A percentile compares a stretch with the other conserved stretches of the same genome.
Evolutionary conservation across 2,888 invertebrate species (phyloP).

Genomic region (Helobdella robusta): DNA sequence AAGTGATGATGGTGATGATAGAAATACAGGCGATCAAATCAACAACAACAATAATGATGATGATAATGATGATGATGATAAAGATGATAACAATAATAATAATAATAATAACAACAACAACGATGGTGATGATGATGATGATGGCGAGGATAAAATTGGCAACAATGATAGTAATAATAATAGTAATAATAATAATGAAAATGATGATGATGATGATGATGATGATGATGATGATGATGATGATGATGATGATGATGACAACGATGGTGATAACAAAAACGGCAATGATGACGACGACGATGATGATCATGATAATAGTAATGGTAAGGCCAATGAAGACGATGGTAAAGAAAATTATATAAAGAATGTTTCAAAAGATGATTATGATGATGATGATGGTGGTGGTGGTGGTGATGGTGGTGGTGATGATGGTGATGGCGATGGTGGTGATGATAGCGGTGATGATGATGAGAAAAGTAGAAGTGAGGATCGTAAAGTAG

Average conservation of each 20-base stretch:
- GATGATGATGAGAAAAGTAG: too few species aligned
- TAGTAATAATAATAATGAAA: conserved; percentile 5
- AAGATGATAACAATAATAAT: background rate
- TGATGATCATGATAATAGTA: background rate
- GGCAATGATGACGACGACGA: background rate
- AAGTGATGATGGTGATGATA: background rate
- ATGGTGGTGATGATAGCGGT: too few species aligned
- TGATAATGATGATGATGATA: background rate
- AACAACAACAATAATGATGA: background rate
- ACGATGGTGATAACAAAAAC: background rate
- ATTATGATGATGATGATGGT: background rate
- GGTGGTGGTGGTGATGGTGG: conserved; percentile 4
- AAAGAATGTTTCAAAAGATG: too few species aligned
- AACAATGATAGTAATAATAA: background rate
- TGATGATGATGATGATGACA: background rate
- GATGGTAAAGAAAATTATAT: too few species aligned
- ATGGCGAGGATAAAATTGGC: background rate
- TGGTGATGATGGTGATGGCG: background rate
- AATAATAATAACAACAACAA: conserved; percentile 4
- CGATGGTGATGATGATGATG: background rate
- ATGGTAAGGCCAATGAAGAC: background rate
- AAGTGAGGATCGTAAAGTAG: too few species aligned
- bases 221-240: conserved; percentile 14
- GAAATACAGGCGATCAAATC: background rate
- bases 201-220: conserved; percentile 19